A percentile compares a stretch with the other conserved stretches of the same genome.
phyloP scores from a whole-genome alignment of 2,797 vertebrate species.

The Labroides dimidiatus region DNA sequence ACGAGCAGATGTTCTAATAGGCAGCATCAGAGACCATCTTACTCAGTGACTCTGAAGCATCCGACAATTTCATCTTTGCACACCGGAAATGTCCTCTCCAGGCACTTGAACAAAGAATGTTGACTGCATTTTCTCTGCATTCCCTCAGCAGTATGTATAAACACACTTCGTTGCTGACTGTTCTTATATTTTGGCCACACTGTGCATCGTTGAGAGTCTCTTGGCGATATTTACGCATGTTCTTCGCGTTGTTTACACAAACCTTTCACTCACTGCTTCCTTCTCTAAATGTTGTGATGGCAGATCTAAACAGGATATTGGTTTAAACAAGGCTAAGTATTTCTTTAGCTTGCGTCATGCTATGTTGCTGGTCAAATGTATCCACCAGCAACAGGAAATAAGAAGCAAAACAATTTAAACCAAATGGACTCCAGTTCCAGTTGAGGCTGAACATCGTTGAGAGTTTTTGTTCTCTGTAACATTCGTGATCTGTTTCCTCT shows the following conservation, averaged over 20 bases:
- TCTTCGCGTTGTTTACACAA: constrained; percentile 49
- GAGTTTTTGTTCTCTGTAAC: constrained; percentile 15
- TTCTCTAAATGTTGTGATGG: constrained; percentile 70
- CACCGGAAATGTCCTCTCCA: constrained; percentile 59
- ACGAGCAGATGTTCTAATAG: constrained; percentile 7
- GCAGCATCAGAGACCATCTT: constrained; percentile 2
- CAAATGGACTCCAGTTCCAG: background rate
- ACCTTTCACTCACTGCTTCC: constrained; percentile 35
- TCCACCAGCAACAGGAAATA: constrained; percentile 14
- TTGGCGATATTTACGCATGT: constrained; percentile 28
- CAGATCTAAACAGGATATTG: constrained; percentile 77
- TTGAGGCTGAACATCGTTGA: background rate
- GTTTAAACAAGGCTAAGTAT: background rate
- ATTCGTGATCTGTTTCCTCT: constrained; percentile 40
- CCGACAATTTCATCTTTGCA: constrained; percentile 26
- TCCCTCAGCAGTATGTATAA: constrained; percentile 48
- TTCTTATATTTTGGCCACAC: constrained; percentile 47
- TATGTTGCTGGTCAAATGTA: constrained; percentile 15
- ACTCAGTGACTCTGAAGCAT: constrained; percentile 14
- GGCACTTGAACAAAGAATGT: constrained; percentile 60
- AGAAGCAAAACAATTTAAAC: constrained; percentile 10
- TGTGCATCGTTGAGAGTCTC: constrained; percentile 48
- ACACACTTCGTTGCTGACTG: constrained; percentile 39
- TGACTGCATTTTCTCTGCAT: constrained; percentile 38
- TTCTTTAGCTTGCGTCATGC: background rate